Evolutionary conservation across 2,797 vertebrate species (phyloP).

Genomic region (Catharus ustulatus): DNA sequence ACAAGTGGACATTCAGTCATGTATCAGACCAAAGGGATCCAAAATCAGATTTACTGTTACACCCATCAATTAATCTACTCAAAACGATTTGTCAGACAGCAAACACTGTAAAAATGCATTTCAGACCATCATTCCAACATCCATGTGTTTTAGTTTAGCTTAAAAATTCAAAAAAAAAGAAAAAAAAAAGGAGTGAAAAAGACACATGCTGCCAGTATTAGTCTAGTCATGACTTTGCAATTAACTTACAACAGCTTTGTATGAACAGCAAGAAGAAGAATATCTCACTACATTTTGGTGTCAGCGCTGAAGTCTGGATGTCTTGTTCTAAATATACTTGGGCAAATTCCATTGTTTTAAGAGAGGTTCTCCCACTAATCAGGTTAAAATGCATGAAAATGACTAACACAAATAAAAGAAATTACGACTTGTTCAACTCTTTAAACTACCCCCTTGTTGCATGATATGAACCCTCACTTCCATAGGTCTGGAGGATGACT

Average conservation of each 20-base stretch:
- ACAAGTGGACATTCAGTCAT: neutral
- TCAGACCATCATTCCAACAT: neutral
- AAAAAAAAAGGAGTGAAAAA: neutral
- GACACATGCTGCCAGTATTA: neutral
- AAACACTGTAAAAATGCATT: constrained; percentile 6
- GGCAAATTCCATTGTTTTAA: neutral
- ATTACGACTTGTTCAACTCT: neutral
- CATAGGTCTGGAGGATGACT: neutral
- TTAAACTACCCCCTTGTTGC: neutral
- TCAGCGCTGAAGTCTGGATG: neutral
- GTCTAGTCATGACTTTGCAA: neutral
- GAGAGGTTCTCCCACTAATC: neutral
- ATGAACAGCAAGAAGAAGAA: neutral
- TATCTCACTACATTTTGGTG: neutral
- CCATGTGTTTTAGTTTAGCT: constrained; percentile 32
- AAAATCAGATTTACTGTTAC: neutral
- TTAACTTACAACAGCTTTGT: neutral
- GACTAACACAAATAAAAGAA: neutral
- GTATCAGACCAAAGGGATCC: neutral
- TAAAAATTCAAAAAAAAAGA: neutral
- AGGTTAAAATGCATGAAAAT: neutral
- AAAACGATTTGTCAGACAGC: constrained; percentile 5
- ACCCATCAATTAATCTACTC: neutral
- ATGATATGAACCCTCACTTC: neutral
- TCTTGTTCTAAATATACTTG: neutral